A percentile compares a stretch with the other conserved stretches of the same genome.
Conservation (phyloP, 2,888 invertebrate species). For the Tetragonisca angustula region DNA sequence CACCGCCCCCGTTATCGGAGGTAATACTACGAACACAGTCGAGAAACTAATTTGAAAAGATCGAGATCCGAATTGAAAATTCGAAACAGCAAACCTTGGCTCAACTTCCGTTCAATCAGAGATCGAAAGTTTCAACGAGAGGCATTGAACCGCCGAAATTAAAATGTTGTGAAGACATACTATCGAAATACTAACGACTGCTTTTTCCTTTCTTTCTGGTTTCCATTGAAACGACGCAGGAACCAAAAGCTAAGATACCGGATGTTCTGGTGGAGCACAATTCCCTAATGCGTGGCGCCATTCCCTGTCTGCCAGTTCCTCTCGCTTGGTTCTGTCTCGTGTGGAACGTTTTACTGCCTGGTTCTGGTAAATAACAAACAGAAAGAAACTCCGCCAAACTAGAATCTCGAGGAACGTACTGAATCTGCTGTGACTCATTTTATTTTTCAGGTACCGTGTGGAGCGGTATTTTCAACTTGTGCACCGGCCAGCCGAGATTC, state of each 20-base stretch:
- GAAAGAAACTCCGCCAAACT: too few species aligned
- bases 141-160: background rate
- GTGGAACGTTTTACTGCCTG: conserved; percentile 92
- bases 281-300: conserved; percentile 95
- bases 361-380: conserved; percentile 87
- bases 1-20: conserved; percentile 82
- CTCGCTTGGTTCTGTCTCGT: conserved; percentile 95
- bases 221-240: conserved; percentile 84
- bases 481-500: conserved; percentile 95
- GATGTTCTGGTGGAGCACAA: conserved; percentile 91
- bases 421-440: too few species aligned
- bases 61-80: background rate
- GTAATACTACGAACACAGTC: conserved; percentile 60
- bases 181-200: background rate
- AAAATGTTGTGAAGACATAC: background rate
- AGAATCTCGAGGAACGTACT: background rate
- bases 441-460: conserved; percentile 92
- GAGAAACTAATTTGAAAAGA: background rate
- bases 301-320: conserved; percentile 94
- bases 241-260: conserved; percentile 91
- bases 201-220: background rate
- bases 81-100: too few species aligned
- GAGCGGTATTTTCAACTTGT: conserved; percentile 94
- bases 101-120: background rate
- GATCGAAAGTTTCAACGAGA: background rate